Conservation (phyloP, 2,113 vertebrate species). For the Plestiodon gilberti region DNA sequence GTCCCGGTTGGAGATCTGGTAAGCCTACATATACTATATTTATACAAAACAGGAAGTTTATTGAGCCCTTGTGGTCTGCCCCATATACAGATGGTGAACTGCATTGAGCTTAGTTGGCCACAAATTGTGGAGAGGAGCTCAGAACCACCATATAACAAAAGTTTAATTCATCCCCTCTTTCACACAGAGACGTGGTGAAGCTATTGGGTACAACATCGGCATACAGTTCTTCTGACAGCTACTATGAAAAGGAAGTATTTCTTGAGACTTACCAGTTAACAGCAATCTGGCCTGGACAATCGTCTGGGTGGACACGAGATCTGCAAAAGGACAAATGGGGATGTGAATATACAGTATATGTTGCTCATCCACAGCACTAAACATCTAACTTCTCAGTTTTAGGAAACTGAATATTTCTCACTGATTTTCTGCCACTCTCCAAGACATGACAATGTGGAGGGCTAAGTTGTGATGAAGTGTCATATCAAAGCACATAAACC, state of each 20-base stretch:
- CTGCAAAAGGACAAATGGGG: slow-evolving; percentile 46
- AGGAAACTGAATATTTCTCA: neutral
- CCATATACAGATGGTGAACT: neutral
- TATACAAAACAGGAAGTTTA: neutral
- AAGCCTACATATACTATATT: too few relatives aligned
- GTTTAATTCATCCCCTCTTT: neutral
- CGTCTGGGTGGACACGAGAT: slow-evolving; percentile 28
- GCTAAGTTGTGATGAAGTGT: neutral
- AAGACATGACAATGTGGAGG: neutral
- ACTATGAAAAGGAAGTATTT: rapidly evolving
- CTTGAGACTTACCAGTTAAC: slow-evolving; percentile 61
- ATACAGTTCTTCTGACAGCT: rapidly evolving
- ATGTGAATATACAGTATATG: neutral
- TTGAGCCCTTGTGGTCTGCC: neutral
- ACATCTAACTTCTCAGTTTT: neutral
- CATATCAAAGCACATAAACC: too few relatives aligned
- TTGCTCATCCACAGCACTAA: neutral
- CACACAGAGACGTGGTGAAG: neutral
- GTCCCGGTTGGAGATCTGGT: too few relatives aligned
- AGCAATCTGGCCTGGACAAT: slow-evolving; percentile 34
- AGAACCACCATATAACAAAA: neutral
- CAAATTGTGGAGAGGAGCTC: neutral
- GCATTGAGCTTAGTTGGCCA: too few relatives aligned
- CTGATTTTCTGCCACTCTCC: neutral
- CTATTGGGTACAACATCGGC: rapidly evolving